Base-by-base conservation (phyloP, 2,888 invertebrate genomes). In the Frankliniella intonsa region DNA sequence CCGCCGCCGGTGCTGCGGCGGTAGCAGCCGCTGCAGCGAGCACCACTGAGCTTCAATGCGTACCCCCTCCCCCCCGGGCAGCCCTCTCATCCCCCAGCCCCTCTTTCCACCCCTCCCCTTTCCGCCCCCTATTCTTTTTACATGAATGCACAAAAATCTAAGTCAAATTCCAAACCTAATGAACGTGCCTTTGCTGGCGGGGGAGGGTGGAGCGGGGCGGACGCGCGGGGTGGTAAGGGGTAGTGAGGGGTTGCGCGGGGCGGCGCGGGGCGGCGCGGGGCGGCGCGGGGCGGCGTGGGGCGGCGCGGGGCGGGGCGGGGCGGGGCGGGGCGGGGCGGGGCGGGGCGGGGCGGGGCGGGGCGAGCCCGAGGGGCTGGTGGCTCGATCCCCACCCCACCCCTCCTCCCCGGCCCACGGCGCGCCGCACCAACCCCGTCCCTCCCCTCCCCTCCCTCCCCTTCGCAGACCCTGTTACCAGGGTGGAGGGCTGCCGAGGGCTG, bases 101-200 rank as follows among this genome's bases (percentile, higher is more conserved):
- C 55, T 19, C 14, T 38, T 38, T 38, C 38, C 38, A 38, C 38
- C 38, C 38, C 38, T 38, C 38, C 38, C 38, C 38, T 38, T n/a
- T 7, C 62, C 62, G 62, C 62, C 69, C 69, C 69, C 69, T 76
- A 76, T 76, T 76, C 69, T 76, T 76, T 76, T 76, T 76, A 76
- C 69, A 76, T 76, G 69, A 76, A 76, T 76, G 69, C 69, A 76
- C 69, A 76, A 76, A 76, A 76, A 76, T 76, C 69, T 76, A 76
- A 76, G 69, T 76, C 69, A 76, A 76, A 76, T 76, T 76, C 69
- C 69, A 76, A 76, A 76, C 69, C 69, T 76, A 76, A 76, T 76
- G 69, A 76, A 76, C 69, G 69, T 76, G 69, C 69, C 69, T 76
- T 76, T 76, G 69, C 69, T 25, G 69, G 69, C 69, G 69, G 69